Conservation (phyloP, 92 coral and sea anemone genomes). For the Zoanthus sociatus region DNA sequence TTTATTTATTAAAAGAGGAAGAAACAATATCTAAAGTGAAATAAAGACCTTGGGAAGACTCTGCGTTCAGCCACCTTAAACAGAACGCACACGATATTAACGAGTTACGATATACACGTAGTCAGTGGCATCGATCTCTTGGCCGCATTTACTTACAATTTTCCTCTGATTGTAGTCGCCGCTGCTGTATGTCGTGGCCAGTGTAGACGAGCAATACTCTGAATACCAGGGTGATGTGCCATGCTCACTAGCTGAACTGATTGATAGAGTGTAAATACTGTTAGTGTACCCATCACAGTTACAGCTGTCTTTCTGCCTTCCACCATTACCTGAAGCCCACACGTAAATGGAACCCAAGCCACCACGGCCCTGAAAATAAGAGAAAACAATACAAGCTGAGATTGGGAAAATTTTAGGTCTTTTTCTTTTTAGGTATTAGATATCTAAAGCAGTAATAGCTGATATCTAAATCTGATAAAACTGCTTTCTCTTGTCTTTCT, state of each 20-base stretch:
- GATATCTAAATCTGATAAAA: no score
- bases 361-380: constrained; percentile 79
- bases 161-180: constrained; percentile 73
- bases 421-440: no score
- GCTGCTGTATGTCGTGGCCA: constrained; percentile 96
- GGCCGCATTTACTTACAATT: constrained; percentile 65
- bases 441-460: no score
- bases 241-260: constrained; percentile 95
- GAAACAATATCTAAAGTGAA: no score
- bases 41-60: no score
- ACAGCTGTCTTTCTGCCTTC: constrained; percentile 88
- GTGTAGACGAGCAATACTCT: constrained; percentile 91
- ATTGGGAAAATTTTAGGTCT: not conserved
- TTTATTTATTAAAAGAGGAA: no score
- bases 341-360: constrained; percentile 94
- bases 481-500: no score
- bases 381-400: not conserved
- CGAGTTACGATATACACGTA: no score
- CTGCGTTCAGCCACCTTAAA: no score
- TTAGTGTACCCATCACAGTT: constrained; percentile 98
- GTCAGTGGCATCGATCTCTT: no score
- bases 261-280: constrained; percentile 93
- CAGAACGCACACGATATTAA: no score
- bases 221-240: constrained; percentile 97
- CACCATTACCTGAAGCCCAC: constrained; percentile 99